Evolutionary conservation across 1,140 invertebrate genomes (phyloP).

Genomic region (Caenorhabditis brenneri): DNA sequence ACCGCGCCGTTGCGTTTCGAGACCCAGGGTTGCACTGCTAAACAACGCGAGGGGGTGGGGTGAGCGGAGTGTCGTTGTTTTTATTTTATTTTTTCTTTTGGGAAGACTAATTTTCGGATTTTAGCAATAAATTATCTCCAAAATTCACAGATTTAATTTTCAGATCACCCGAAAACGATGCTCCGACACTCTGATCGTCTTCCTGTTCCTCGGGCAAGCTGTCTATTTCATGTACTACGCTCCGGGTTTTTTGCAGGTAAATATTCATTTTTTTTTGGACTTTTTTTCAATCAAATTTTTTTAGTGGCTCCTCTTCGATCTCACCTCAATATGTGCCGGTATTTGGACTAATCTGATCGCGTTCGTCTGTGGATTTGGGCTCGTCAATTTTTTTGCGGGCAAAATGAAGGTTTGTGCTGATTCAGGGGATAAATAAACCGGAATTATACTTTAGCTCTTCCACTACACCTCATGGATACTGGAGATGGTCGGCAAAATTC

Average conservation of each 20-base stretch:
- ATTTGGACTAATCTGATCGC: constrained; percentile 52
- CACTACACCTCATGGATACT: neutral
- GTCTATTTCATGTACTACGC: constrained; percentile 53
- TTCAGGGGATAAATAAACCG: neutral
- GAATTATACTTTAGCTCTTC: constrained; percentile 2
- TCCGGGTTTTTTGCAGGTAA: constrained; percentile 37
- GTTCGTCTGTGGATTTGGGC: constrained; percentile 50
- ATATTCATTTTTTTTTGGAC: neutral
- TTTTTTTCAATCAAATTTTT: neutral
- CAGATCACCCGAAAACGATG: constrained; percentile 34
- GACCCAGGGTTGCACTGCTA: neutral
- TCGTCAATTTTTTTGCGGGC: constrained; percentile 29
- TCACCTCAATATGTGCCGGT: constrained; percentile 34
- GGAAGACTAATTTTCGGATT: too few relatives aligned
- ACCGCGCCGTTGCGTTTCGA: neutral
- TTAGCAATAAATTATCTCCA: too few relatives aligned
- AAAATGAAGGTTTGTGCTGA: constrained; percentile 1
- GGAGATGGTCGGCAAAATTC: neutral
- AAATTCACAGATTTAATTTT: neutral
- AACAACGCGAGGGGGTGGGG: neutral
- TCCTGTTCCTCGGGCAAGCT: constrained; percentile 31
- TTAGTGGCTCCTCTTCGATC: constrained; percentile 49
- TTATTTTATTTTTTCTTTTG: neutral
- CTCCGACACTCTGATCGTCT: constrained; percentile 5
- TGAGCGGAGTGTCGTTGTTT: neutral